Conservation (phyloP, 2,113 vertebrate genomes). For the Rynchops niger region DNA sequence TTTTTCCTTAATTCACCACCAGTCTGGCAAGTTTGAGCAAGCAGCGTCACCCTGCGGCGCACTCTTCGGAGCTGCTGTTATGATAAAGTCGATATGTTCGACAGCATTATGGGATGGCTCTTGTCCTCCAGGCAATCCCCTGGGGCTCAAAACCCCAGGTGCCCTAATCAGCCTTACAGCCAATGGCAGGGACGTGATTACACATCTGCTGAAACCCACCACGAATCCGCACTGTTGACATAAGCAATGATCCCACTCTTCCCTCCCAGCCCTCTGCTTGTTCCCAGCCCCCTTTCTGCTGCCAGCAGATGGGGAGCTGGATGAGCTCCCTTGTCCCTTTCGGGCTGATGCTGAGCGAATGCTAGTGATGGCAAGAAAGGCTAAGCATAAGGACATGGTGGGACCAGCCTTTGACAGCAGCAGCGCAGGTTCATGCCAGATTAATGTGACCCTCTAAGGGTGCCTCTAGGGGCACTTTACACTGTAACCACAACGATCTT, state of each 20-base stretch:
- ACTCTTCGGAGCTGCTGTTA: not conserved
- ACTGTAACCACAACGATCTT: not conserved
- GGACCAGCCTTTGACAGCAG: not conserved
- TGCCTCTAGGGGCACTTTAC: not conserved
- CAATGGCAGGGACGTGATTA: not conserved
- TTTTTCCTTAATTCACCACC: not conserved
- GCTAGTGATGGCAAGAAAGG: not conserved
- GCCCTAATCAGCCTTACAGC: not conserved
- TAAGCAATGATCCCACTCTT: not conserved
- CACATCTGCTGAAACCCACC: not conserved
- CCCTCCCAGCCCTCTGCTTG: not conserved
- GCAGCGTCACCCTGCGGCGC: accelerated
- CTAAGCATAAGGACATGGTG: not conserved
- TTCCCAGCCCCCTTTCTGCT: not conserved
- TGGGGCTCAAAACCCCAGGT: accelerated
- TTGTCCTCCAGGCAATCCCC: not conserved
- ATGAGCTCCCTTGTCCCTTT: not conserved
- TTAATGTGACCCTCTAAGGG: accelerated
- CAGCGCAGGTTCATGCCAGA: not conserved
- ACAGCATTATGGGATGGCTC: accelerated
- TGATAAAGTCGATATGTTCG: accelerated
- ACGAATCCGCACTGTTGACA: not conserved
- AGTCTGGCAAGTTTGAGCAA: not conserved
- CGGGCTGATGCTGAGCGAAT: not conserved
- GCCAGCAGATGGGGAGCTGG: accelerated